Evolutionary conservation across 2,113 vertebrate genomes (phyloP).

Genomic region (Antigone vipio): DNA sequence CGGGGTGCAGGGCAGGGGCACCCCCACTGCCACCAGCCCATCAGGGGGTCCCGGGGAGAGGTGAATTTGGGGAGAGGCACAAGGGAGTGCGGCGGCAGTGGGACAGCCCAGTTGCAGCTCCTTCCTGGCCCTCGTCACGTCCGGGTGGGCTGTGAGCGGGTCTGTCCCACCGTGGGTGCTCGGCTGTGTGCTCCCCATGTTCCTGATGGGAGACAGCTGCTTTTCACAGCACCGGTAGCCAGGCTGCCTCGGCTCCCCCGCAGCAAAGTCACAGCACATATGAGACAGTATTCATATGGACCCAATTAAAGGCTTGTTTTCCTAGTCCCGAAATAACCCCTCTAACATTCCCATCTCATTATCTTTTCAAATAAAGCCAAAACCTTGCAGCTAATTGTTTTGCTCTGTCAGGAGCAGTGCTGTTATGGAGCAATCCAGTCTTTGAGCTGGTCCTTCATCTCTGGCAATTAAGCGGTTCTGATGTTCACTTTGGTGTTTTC

Average conservation of each 20-base stretch:
- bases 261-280: constrained; percentile 10
- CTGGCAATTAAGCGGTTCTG: constrained; percentile 37
- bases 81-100: accelerated
- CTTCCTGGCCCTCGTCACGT: neutral
- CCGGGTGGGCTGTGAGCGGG: neutral
- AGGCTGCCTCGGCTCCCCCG: neutral
- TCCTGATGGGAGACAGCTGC: constrained; percentile 35
- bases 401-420: neutral
- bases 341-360: constrained; percentile 63
- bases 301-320: constrained; percentile 63
- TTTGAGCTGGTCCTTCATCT: constrained; percentile 53
- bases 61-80: neutral
- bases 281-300: constrained; percentile 63
- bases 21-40: accelerated
- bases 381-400: constrained; percentile 59
- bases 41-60: neutral
- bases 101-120: neutral
- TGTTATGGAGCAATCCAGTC: constrained; percentile 18
- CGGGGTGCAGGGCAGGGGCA: neutral
- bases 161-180: neutral
- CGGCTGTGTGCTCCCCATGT: neutral
- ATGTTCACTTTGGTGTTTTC: constrained; percentile 59
- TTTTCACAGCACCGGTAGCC: constrained; percentile 5
- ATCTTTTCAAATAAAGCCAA: constrained; percentile 61
- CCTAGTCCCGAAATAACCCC: constrained; percentile 58